Conservation (phyloP, 1,140 invertebrate genomes). For the Micrasema longulum region DNA sequence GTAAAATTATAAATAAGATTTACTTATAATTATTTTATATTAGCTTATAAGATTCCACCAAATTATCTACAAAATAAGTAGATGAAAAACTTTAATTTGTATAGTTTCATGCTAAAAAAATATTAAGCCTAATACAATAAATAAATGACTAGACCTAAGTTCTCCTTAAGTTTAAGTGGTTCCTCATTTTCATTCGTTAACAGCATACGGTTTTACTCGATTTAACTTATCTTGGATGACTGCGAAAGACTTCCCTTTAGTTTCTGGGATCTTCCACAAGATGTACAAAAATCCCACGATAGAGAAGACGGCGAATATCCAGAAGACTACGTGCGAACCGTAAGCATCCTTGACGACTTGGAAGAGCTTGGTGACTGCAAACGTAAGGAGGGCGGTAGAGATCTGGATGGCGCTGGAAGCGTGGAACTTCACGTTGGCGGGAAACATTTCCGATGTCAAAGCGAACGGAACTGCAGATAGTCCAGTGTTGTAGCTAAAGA, state of each 20-base stretch:
- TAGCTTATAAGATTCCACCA: background rate
- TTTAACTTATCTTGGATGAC: constrained; percentile 62
- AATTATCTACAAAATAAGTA: background rate
- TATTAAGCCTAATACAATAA: background rate
- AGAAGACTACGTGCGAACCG: constrained; percentile 78
- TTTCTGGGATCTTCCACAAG: constrained; percentile 78
- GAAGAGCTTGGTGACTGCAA: constrained; percentile 80
- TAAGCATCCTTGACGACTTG: constrained; percentile 71
- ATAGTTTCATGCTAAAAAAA: background rate
- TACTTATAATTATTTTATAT: no score
- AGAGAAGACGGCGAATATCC: constrained; percentile 77
- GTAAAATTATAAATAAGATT: no score
- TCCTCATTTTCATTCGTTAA: background rate
- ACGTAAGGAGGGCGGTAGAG: constrained; percentile 77
- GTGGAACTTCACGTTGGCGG: constrained; percentile 75
- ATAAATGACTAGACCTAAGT: background rate
- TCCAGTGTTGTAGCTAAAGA: constrained; percentile 77
- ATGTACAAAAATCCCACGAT: constrained; percentile 74
- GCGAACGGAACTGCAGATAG: constrained; percentile 78
- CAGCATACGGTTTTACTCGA: background rate
- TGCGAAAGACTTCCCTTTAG: constrained; percentile 81
- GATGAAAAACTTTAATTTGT: background rate
- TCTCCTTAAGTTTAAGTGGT: background rate
- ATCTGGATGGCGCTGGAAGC: constrained; percentile 78
- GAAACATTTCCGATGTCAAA: constrained; percentile 80